Conservation (phyloP, 1,140 invertebrate genomes). For the Adoxophyes honmai region DNA sequence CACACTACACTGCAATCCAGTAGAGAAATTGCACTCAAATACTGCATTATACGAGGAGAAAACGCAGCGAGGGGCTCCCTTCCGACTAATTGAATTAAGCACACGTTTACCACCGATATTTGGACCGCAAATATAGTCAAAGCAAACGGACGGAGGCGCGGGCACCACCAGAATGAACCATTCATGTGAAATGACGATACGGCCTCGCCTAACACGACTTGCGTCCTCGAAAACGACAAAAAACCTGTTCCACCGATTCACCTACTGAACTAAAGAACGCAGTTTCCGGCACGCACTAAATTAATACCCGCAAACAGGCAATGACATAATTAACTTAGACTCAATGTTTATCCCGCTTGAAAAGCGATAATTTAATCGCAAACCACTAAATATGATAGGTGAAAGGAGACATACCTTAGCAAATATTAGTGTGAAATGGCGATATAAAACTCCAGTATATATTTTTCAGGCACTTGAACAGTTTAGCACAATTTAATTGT, state of each 20-base stretch:
- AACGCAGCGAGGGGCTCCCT: neutral
- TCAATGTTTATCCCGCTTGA: neutral
- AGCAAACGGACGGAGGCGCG: slow-evolving; percentile 21
- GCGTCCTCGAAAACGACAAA: slow-evolving; percentile 46
- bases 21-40: slow-evolving; percentile 8
- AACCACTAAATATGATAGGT: slow-evolving; percentile 57
- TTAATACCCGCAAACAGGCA: neutral
- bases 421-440: slow-evolving; percentile 38
- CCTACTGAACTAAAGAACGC: slow-evolving; percentile 63
- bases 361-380: slow-evolving; percentile 16
- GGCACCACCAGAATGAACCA: slow-evolving; percentile 35
- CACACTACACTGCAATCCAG: slow-evolving; percentile 10
- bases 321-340: slow-evolving; percentile 8
- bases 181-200: slow-evolving; percentile 53
- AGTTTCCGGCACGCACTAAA: slow-evolving; percentile 38
- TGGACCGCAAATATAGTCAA: slow-evolving; percentile 1
- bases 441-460: slow-evolving; percentile 16
- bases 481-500: slow-evolving; percentile 44
- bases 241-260: slow-evolving; percentile 59
- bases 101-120: slow-evolving; percentile 5
- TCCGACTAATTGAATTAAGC: slow-evolving; percentile 13
- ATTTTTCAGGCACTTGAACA: slow-evolving; percentile 21
- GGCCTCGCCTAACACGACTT: slow-evolving; percentile 40
- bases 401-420: slow-evolving; percentile 71
- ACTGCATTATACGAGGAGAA: slow-evolving; percentile 7